phyloP scores from a whole-genome alignment of 2,113 vertebrate species.

The Pterocles burchelli region DNA sequence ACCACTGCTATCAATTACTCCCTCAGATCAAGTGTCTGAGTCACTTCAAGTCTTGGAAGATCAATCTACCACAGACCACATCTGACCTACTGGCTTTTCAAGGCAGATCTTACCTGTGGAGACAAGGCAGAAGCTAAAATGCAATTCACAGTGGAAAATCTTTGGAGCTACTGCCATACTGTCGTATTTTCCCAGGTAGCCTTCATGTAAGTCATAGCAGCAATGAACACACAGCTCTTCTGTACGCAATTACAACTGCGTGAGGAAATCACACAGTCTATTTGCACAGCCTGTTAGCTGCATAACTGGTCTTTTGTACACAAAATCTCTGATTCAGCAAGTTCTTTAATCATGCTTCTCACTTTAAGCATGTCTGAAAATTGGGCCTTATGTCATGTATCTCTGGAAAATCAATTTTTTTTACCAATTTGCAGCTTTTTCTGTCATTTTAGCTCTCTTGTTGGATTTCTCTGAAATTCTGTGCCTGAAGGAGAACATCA shows the following conservation, averaged over 20 bases:
- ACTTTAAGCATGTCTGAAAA: background rate
- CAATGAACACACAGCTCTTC: background rate
- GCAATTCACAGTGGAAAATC: background rate
- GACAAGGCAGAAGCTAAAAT: background rate
- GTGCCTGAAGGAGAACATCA: background rate
- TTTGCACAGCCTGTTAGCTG: conserved; percentile 35
- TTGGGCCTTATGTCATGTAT: background rate
- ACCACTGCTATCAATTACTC: background rate
- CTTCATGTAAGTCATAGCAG: background rate
- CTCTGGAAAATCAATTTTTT: conserved; percentile 32
- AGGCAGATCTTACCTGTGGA: background rate
- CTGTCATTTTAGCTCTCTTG: background rate
- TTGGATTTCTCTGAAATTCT: background rate
- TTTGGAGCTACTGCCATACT: background rate
- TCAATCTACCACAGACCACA: background rate
- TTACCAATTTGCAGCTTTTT: background rate
- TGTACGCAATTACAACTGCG: background rate
- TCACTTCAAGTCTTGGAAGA: background rate
- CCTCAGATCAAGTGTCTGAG: conserved; percentile 17
- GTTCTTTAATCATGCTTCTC: conserved; percentile 21
- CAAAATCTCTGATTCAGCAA: conserved; percentile 59
- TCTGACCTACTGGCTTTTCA: background rate
- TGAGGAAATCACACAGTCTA: background rate
- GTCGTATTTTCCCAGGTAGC: accelerated
- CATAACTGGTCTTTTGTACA: conserved; percentile 50